Evolutionary conservation across 2,797 vertebrate genomes (phyloP), one percentile per base, ranked within the genome.

Genomic region (Spea hammondii): DNA sequence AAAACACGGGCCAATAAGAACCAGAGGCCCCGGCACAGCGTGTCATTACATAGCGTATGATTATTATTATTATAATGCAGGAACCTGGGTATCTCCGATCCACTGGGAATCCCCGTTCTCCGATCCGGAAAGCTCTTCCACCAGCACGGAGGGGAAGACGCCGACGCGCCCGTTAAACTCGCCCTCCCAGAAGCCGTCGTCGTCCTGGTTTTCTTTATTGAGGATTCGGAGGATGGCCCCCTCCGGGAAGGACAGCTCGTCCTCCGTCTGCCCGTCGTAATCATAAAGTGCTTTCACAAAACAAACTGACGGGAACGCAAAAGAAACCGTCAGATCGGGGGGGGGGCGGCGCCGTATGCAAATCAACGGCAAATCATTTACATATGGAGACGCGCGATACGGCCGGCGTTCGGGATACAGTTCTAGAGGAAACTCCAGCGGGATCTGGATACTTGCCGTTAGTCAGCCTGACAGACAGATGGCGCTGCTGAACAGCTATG

Each of bases 121-220:
- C 0, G 94, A 86, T 13, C 89, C 81, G 0, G 90, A 91, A 32
- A 99, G 91, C 78, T 99, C 97, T 81, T 99, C 97, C 0, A 99
- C 97, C 78, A 99, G 82, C 64, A 99, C 96, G 0, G 97, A 98
- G 0, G 97, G 97, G 89, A 99, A 99, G 83, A 98, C 97, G 0
- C 97, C 97, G 4, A 97, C 82, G 0, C 92, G 91, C 0, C 97
- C 95, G 0, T 91, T 97, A 85, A 99, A 96, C 84, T 99, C 97
- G 1, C 97, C 97, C 86, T 98, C 96, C 97, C 97, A 99, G 89
- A 99, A 99, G n/a, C 97, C 97, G 8, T 99, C 97, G 0, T 99
- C 97, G 0, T 96, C 96, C 86, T 98, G 97, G 77, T 97, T 98
- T 84, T 99, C 95, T 69, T 98, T 96, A 91, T 93, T 97, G 84